Percentiles rank a stretch among this genome's conserved stretches.
Conservation (phyloP, 2,797 vertebrate species). For the Enteromius unitaeniatus region DNA sequence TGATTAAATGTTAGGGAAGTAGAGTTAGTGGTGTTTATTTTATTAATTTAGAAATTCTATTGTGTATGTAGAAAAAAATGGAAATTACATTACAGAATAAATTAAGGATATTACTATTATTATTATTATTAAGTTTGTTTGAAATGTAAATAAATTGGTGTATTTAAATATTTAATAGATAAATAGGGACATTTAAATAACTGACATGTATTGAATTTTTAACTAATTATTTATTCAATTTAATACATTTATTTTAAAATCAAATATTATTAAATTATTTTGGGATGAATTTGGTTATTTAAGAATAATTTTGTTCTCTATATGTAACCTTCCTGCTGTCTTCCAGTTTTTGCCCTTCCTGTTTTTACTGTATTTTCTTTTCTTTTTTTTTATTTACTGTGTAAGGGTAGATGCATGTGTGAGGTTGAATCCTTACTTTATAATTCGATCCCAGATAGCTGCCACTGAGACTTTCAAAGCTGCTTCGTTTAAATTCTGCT, state of each 20-base stretch:
- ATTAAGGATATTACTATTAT: no score
- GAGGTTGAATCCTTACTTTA: neutral
- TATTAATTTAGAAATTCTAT: neutral
- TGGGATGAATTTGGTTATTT: neutral
- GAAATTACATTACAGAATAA: neutral
- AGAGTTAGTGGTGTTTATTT: neutral
- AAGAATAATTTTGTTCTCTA: neutral
- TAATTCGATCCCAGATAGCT: neutral
- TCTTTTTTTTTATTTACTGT: neutral
- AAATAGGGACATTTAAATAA: neutral
- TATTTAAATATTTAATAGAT: neutral
- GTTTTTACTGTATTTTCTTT: neutral
- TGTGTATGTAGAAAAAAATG: neutral
- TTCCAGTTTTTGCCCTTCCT: slow-evolving; percentile 60
- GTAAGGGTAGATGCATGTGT: slow-evolving; percentile 16
- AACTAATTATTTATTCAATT: neutral
- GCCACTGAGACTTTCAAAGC: slow-evolving; percentile 50
- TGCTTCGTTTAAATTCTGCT: slow-evolving; percentile 8
- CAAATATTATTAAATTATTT: neutral
- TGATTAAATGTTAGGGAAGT: neutral
- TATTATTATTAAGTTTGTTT: neutral
- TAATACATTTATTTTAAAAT: neutral
- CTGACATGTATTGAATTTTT: neutral
- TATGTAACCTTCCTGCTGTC: neutral
- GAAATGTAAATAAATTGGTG: neutral